phyloP scores from a whole-genome alignment of 2,888 invertebrate species.

The Lithosia quadra region DNA sequence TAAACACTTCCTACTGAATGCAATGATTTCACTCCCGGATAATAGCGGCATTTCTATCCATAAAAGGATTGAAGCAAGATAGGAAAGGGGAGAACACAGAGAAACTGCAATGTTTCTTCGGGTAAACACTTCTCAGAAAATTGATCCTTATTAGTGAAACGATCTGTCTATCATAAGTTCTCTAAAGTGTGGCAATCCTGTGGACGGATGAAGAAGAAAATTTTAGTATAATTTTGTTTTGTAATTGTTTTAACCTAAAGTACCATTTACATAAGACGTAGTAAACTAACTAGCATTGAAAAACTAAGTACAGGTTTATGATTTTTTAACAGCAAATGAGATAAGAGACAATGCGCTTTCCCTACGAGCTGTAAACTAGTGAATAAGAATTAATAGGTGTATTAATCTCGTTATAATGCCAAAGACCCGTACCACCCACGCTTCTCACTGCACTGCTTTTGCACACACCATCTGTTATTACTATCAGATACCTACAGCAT shows the following conservation, averaged over 20 bases:
- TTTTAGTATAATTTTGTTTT: too few species aligned
- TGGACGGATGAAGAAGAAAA: too few species aligned
- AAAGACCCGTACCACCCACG: slow-evolving; percentile 56
- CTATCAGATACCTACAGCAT: slow-evolving; percentile 23
- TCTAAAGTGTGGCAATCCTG: too few species aligned
- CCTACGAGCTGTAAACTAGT: slow-evolving; percentile 32
- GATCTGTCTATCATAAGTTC: too few species aligned
- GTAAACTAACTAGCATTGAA: background rate
- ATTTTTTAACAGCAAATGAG: background rate
- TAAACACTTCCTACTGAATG: slow-evolving; percentile 51
- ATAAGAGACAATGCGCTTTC: slow-evolving; percentile 22
- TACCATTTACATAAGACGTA: background rate
- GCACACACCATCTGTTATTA: slow-evolving; percentile 31
- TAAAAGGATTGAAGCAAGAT: background rate
- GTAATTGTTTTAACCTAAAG: background rate
- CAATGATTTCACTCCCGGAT: slow-evolving; percentile 19
- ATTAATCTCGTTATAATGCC: slow-evolving; percentile 60
- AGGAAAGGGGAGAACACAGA: background rate
- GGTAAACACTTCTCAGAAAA: background rate
- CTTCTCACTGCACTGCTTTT: slow-evolving; percentile 25
- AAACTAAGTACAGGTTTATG: too few species aligned
- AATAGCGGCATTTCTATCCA: slow-evolving; percentile 1
- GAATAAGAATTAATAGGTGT: slow-evolving; percentile 55
- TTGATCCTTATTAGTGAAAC: too few species aligned
- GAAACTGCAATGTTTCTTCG: background rate